phyloP scores from a whole-genome alignment of 1,140 invertebrate genomes.

The Dendroctonus valens region DNA sequence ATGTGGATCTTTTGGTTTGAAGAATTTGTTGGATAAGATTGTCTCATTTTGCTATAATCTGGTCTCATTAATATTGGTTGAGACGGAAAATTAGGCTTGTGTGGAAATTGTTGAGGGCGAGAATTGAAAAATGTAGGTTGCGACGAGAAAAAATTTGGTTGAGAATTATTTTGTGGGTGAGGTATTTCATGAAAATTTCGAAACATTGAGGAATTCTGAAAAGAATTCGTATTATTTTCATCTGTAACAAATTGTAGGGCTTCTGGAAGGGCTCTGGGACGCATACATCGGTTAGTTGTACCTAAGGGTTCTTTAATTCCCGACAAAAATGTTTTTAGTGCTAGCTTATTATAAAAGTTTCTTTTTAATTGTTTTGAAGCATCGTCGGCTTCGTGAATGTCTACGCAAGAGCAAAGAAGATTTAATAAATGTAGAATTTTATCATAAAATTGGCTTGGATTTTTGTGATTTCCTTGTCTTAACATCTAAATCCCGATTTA shows the following conservation, averaged over 20 bases:
- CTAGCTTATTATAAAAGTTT: neutral
- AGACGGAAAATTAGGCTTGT: too few species aligned
- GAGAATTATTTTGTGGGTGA: neutral
- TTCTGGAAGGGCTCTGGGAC: constrained; percentile 1
- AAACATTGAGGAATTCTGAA: neutral
- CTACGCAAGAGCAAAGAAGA: constrained; percentile 7
- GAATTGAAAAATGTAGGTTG: neutral
- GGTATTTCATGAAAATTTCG: neutral
- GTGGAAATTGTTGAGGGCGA: too few species aligned
- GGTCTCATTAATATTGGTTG: too few species aligned
- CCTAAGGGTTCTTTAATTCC: constrained; percentile 14
- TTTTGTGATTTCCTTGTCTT: constrained; percentile 13
- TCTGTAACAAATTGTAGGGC: constrained; percentile 19
- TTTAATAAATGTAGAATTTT: constrained; percentile 5
- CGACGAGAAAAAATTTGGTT: neutral
- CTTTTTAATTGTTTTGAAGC: constrained; percentile 5
- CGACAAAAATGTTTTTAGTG: constrained; percentile 21
- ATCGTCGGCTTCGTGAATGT: neutral
- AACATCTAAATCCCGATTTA: constrained; percentile 14
- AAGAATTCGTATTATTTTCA: constrained; percentile 22
- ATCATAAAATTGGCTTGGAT: constrained; percentile 22
- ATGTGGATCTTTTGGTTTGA: neutral
- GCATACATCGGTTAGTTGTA: constrained; percentile 15
- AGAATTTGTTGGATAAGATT: neutral
- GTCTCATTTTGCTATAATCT: too few species aligned